These are phyloP conservation scores for Serranus cabrilla DNA, from an alignment of 2,797 vertebrate genomes.

Conservation along the genomic window DNA sequence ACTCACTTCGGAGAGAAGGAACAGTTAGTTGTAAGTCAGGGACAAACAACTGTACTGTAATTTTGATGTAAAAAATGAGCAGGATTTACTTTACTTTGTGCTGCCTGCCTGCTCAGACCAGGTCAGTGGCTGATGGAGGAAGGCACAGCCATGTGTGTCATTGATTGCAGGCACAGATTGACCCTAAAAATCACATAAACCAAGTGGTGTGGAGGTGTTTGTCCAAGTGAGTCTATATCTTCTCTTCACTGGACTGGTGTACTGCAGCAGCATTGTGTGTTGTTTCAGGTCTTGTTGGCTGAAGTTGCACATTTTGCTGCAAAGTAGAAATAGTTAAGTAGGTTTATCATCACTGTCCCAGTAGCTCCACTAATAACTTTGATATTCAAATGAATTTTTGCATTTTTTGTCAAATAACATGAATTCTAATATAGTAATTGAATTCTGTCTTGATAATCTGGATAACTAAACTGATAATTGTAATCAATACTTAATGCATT, in stretches of 20 bases:
- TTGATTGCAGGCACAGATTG: background rate
- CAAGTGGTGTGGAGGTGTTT: background rate
- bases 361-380: background rate
- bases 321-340: no score
- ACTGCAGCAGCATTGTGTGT: no score
- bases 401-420: background rate
- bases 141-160: background rate
- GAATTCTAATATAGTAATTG: no score
- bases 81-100: background rate
- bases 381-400: background rate
- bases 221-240: no score
- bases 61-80: background rate
- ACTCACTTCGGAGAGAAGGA: background rate
- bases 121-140: background rate
- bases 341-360: no score
- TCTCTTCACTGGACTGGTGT: background rate
- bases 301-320: no score
- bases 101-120: background rate
- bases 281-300: no score
- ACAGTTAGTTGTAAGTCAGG: background rate
- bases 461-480: background rate
- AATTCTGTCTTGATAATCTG: background rate
- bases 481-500: background rate
- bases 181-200: background rate
- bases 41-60: no score